These are phyloP conservation scores for Pituophis catenifer DNA, from an alignment of 2,113 vertebrate species.

Conservation along the genomic window DNA sequence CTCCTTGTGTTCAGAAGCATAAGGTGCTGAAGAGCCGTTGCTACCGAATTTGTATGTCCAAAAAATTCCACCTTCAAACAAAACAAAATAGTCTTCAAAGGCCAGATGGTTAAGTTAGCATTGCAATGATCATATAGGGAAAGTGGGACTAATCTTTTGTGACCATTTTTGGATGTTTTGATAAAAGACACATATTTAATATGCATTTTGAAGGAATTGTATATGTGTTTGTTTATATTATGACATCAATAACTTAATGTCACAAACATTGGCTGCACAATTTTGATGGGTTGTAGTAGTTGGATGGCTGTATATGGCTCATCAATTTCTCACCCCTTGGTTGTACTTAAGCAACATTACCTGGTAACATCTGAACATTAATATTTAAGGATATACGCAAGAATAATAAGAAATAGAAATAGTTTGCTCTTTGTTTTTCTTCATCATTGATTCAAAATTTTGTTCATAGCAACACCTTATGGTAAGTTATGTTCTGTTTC, in stretches of 20 bases:
- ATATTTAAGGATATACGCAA: neutral
- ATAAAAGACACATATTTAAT: neutral
- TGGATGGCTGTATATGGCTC: neutral
- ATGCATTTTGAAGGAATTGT: neutral
- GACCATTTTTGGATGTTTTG: neutral
- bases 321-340: neutral
- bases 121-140: neutral
- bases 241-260: neutral
- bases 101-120: neutral
- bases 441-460: neutral
- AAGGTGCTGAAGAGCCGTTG: neutral
- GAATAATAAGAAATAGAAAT: neutral
- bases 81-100: neutral
- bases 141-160: neutral
- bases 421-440: neutral
- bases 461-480: slow-evolving; percentile 15
- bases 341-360: neutral
- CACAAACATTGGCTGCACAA: neutral
- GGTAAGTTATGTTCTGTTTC: neutral
- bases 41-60: neutral
- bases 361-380: neutral
- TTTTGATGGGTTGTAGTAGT: neutral
- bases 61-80: neutral
- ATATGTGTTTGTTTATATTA: neutral
- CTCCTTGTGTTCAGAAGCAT: neutral